Evolutionary conservation across 2,888 invertebrate species (phyloP).

Genomic region (Glyphotaelius pellucidus): DNA sequence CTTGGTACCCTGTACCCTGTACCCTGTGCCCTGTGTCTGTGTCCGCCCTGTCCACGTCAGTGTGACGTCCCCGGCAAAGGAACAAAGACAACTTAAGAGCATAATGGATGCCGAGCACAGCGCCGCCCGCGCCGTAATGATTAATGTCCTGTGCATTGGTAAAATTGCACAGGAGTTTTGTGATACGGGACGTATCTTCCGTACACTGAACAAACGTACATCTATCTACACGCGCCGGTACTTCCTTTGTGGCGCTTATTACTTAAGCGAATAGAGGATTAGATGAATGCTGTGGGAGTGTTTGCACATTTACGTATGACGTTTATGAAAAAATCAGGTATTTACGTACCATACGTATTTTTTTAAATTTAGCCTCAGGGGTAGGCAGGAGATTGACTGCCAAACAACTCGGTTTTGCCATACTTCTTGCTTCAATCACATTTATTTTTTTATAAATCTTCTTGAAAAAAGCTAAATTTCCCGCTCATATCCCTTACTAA

Average conservation of each 20-base stretch:
- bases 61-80: conserved; percentile 2
- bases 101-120: conserved; percentile 52
- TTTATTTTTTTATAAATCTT: no score
- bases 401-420: no score
- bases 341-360: not conserved
- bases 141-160: conserved; percentile 55
- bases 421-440: no score
- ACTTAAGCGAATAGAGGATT: not conserved
- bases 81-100: conserved; percentile 59
- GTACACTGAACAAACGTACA: not conserved
- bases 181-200: not conserved
- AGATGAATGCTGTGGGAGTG: not conserved
- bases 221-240: not conserved
- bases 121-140: conserved; percentile 46
- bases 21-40: not conserved
- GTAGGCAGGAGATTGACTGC: no score
- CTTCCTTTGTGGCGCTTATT: conserved; percentile 16
- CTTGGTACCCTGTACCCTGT: not conserved
- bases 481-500: no score
- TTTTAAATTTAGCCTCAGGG: not conserved
- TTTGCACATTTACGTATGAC: not conserved
- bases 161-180: conserved; percentile 35
- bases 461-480: no score
- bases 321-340: not conserved
- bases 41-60: not conserved